Base-by-base conservation (phyloP, 2,113 vertebrate species). In the Cinclus mexicanus region DNA sequence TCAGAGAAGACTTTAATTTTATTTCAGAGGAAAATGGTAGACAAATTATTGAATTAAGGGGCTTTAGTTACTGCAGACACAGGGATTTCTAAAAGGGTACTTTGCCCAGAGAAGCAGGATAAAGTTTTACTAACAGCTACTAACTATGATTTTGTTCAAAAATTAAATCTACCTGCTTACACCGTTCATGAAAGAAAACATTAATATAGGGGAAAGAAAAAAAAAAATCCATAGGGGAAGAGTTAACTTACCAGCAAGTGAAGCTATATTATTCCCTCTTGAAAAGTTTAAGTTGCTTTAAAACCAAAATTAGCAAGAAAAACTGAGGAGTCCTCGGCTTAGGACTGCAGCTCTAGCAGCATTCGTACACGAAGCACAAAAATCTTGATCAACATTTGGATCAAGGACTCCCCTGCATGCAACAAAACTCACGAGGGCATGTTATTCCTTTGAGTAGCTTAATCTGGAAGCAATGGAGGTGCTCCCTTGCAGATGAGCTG, bases 361-460 rank as follows among this genome's bases (percentile, higher is more conserved):
- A 14, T 46, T 75, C 0, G 0, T 12, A 63, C 14, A 16, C 0
- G 7, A 81, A 78, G 56, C 16, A 47, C 35, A 39, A 14, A 79
- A 68, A 12, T 16, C 1, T 0, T 24, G 33, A 82, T 39, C 14
- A 24, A 57, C 17, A 55, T 72, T 74, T 70, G 63, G 47, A 83
- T 90, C 46, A 65, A 57, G 59, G 28, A 31, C 31, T 14, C 9
- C 37, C 14, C 50, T 77, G 74, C 33, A 29, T 0, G 1, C 24
- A 71, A 25, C 33, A 75, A 77, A 75, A 44, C 26, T 39, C 46
- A 22, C 39, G 47, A 26, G 8, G 82, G 31, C 19, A 42, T 24
- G 42, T 41, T 33, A 63, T 77, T 92, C n/a, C 29, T 57, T 77
- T 0, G 3, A 12, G 21, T 12, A 41, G 15, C 28, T 76, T 78